Base-by-base conservation (phyloP, 2,113 vertebrate species). In the Caranx ignobilis region DNA sequence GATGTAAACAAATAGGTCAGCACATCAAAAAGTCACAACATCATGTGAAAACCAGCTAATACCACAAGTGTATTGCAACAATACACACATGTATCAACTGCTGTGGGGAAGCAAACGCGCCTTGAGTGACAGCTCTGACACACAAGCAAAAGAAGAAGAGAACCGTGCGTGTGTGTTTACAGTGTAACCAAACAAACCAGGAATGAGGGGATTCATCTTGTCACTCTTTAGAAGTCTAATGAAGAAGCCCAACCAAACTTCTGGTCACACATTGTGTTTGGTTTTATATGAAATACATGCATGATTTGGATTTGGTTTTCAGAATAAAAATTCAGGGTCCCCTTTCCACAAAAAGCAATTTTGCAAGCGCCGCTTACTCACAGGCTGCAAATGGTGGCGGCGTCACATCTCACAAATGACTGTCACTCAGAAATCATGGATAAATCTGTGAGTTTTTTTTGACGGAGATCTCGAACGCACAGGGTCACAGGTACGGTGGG, bases 331-430 rank as follows among this genome's bases (percentile, higher is more conserved):
- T 34, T 47, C n/a, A 64, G 71, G 34, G 50, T 5, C 69, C 34
- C 34, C 2, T 6, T 57, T 61, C 75, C 34, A 50, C 45, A 59
- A 66, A 47, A 72, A 76, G 37, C 54, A 31, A 68, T 75, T 75
- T 65, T 82, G 16, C 65, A 43, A 35, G n/a, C 6, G 16, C 41
- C 0, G 32, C n/a, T 62, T 4, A 43, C 61, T 18, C 57, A 15
- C 48, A 18, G 31, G 21, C 34, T 52, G 57, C 52, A 70, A 84
- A 81, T 12, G 45, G 70, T 15, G 62, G 52, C 63, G 26, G 62
- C 12, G 48, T 18, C 61, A 4, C 0, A 1, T 50, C 37, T 39
- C 59, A 55, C 64, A 75, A 71, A 74, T 37, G 45, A 71, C 39
- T 41, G 50, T 45, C 34, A 45, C 15, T 56, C 35, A 39, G 31